Base-by-base conservation (phyloP, 2,888 invertebrate species). In the Quadroppia sp. region DNA sequence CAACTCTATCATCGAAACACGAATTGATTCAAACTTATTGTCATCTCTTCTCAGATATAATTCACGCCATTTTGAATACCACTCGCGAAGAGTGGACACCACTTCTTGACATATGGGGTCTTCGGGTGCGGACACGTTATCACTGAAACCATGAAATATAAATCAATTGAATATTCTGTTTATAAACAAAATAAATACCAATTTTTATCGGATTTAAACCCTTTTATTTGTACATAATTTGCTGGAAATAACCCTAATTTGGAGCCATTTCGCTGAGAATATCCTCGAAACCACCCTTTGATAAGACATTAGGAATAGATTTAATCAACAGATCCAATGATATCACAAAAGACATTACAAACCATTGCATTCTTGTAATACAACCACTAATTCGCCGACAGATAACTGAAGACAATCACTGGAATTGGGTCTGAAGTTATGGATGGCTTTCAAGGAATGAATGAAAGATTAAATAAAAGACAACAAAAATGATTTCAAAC, bases 71-170 rank as follows among this genome's bases (percentile, higher is more conserved):
- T 93, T 89, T 78, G 90, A 86, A 20, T 90, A 91, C 96, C 96
- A 96, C 88, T 96, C 96, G 81, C 94, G 85, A 61, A 95, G 85
- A 0, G 94, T 94, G 77, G 91, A 89, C 0, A 93, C 91, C 72
- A 94, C 92, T 84, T 96, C 95, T 71, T 89, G 87, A 0, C 94
- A 91, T n/a, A 94, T 88, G 0, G 91, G 89, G 84, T 96, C 95
- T 80, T 92, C 92, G 78, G 91, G 86, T 17, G 92, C 87, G 75
- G 87, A 85, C 13, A 88, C 86, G 69, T 87, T 87, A 81, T 89
- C 89, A 81, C 67, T 64, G 36, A 9, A 36, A 9, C 6, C 4
- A 36, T 36, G 36, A 36, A 36, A 36, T 4, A 7, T 36, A 36
- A 36, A 36, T 36, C 36, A 36, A 36, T 4, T 36, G n/a, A n/a